Conservation (phyloP, 1,140 invertebrate species). For the Pteromalus puparum region DNA sequence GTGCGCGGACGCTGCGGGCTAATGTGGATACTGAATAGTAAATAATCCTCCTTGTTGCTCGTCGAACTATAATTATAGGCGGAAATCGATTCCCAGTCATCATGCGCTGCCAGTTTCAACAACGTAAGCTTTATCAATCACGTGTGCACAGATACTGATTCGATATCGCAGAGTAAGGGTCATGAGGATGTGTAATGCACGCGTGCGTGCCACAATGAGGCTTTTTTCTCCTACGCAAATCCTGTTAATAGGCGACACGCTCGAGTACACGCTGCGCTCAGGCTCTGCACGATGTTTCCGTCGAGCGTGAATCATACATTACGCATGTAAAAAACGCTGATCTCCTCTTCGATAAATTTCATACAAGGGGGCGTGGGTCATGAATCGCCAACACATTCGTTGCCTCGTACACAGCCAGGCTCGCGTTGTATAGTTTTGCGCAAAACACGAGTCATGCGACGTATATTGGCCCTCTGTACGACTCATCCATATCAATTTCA, state of each 20-base stretch:
- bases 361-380: conserved; percentile 1
- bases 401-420: background rate
- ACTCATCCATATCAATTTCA: conserved; percentile 36
- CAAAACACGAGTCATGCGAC: conserved; percentile 34
- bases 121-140: no score
- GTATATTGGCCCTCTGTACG: background rate
- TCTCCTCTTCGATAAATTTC: conserved; percentile 31
- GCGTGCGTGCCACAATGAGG: no score
- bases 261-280: background rate
- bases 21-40: no score
- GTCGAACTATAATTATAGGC: no score
- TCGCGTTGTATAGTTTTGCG: conserved; percentile 1
- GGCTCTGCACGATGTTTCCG: background rate
- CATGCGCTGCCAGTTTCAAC: no score
- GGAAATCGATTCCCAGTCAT: no score
- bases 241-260: background rate
- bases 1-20: no score
- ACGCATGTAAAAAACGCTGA: conserved; percentile 22
- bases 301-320: conserved; percentile 14
- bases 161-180: no score
- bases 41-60: no score
- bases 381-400: conserved; percentile 36
- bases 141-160: no score
- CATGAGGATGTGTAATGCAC: no score
- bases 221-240: background rate